Percentiles rank a stretch among this genome's conserved stretches.
These are phyloP conservation scores for Cacatua alba DNA, from an alignment of 2,113 vertebrate genomes.

Conservation along the genomic window DNA sequence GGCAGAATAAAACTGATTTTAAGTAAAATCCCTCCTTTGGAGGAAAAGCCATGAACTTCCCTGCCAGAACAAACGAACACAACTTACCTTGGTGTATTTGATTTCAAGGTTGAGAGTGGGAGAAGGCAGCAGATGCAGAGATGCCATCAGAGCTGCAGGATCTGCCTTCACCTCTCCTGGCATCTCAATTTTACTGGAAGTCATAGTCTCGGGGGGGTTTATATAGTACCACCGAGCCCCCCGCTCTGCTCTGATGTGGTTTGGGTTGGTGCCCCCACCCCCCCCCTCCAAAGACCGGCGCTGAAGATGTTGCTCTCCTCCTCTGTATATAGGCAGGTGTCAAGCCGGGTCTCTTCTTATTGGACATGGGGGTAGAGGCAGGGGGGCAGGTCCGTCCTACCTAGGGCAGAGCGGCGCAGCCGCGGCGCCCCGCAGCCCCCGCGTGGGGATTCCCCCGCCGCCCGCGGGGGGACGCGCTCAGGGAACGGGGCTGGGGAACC, in stretches of 20 bases:
- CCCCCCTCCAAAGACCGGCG: constrained; percentile 63
- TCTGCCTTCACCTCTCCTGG: constrained; percentile 94
- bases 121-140: constrained; percentile 93
- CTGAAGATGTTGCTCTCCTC: constrained; percentile 80
- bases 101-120: constrained; percentile 95
- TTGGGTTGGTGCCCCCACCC: not conserved
- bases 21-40: constrained; percentile 16
- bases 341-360: constrained; percentile 88
- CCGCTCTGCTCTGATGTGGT: constrained; percentile 12
- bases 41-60: not conserved
- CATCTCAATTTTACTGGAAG: constrained; percentile 94
- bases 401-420: constrained; percentile 78
- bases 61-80: constrained; percentile 10
- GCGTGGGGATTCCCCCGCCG: not conserved
- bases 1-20: not conserved
- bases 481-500: not conserved
- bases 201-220: constrained; percentile 78
- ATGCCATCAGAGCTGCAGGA: constrained; percentile 94
- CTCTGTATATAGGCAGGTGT: constrained; percentile 98
- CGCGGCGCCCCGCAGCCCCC: constrained; percentile 55
- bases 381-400: constrained; percentile 86
- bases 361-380: constrained; percentile 82
- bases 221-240: constrained; percentile 14
- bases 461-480: not conserved
- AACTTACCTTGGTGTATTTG: constrained; percentile 95